Evolutionary conservation across 2,113 vertebrate genomes (phyloP).

Genomic region (Acrocephalus arundinaceus): DNA sequence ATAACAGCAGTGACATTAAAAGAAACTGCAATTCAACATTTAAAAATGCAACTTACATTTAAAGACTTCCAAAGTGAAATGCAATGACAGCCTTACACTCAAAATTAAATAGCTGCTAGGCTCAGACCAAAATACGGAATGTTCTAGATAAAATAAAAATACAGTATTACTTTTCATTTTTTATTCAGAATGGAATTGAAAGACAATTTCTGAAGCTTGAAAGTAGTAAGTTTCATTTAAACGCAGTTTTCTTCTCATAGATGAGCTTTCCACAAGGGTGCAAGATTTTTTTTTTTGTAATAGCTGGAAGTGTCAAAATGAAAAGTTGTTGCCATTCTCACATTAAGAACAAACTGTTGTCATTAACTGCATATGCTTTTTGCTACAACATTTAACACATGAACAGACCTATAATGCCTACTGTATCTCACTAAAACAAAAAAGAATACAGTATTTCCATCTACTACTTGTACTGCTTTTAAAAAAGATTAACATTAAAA

Average conservation of each 20-base stretch:
- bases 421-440: slow-evolving; percentile 77
- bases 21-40: slow-evolving; percentile 74
- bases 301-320: slow-evolving; percentile 59
- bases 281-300: slow-evolving; percentile 53
- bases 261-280: slow-evolving; percentile 64
- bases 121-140: slow-evolving; percentile 76
- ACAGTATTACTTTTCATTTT: slow-evolving; percentile 67
- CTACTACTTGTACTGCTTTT: slow-evolving; percentile 76
- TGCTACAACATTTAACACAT: slow-evolving; percentile 80
- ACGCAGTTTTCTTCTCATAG: slow-evolving; percentile 47
- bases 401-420: slow-evolving; percentile 75
- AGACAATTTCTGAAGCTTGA: slow-evolving; percentile 70
- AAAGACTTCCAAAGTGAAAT: slow-evolving; percentile 70
- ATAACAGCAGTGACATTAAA: slow-evolving; percentile 73
- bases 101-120: slow-evolving; percentile 73
- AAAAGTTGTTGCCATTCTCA: slow-evolving; percentile 69
- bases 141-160: slow-evolving; percentile 77
- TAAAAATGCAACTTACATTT: slow-evolving; percentile 65
- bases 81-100: slow-evolving; percentile 66
- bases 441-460: slow-evolving; percentile 74
- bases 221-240: slow-evolving; percentile 57
- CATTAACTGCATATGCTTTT: slow-evolving; percentile 73
- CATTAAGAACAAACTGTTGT: slow-evolving; percentile 66
- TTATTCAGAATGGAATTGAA: slow-evolving; percentile 75
- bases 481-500: slow-evolving; percentile 82